Evolutionary conservation across 2,888 invertebrate genomes (phyloP).

Genomic region (Leucophenga montana): DNA sequence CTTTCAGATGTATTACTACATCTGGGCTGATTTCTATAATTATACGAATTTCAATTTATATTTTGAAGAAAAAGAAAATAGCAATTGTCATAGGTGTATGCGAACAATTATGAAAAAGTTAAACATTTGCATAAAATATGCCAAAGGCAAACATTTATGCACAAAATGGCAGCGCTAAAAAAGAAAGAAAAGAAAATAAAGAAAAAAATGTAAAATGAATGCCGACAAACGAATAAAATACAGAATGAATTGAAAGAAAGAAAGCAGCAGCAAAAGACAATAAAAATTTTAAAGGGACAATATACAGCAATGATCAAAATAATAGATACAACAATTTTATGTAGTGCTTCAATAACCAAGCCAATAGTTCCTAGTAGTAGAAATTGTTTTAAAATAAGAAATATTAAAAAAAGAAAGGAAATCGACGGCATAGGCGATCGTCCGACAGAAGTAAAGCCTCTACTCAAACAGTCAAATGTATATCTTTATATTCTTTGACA

Average conservation of each 20-base stretch:
- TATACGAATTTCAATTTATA: conserved; percentile 4
- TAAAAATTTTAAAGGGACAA: not conserved
- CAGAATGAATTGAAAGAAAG: not conserved
- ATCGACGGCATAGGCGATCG: too few relatives aligned
- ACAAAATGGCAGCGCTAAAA: conserved; percentile 16
- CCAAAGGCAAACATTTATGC: conserved; percentile 24
- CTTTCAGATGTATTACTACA: too few relatives aligned
- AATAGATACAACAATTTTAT: too few relatives aligned
- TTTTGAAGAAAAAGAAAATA: not conserved
- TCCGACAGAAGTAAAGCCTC: too few relatives aligned
- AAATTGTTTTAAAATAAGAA: not conserved
- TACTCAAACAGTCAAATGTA: too few relatives aligned
- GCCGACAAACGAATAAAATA: not conserved
- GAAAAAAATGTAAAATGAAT: not conserved
- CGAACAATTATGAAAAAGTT: conserved; percentile 46
- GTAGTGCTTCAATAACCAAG: too few relatives aligned
- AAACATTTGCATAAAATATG: conserved; percentile 42
- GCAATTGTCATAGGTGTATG: not conserved
- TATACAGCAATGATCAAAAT: too few relatives aligned
- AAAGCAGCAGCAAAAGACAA: not conserved
- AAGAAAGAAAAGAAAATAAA: conserved; percentile 3
- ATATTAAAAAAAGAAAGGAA: too few relatives aligned
- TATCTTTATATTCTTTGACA: too few relatives aligned
- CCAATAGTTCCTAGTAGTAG: too few relatives aligned
- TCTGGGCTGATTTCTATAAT: not conserved